phyloP scores from a whole-genome alignment of 2,888 invertebrate genomes.

The Sphaerophoria taeniata region DNA sequence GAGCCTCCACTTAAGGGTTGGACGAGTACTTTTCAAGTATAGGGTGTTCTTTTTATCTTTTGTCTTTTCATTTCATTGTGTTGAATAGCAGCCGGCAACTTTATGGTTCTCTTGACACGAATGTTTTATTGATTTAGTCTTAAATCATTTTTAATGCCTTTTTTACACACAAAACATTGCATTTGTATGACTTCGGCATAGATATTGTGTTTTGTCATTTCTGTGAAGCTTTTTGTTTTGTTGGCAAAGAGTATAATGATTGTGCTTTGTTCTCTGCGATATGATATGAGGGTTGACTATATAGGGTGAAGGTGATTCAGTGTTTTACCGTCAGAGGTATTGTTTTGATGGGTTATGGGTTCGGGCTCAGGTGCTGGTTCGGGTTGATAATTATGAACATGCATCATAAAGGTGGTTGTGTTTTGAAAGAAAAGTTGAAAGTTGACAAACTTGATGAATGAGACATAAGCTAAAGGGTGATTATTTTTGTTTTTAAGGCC shows the following conservation, averaged over 20 bases:
- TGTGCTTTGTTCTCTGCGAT: not conserved
- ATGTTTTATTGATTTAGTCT: conserved; percentile 35
- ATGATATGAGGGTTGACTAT: not conserved
- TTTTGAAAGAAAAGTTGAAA: not conserved
- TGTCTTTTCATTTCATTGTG: not conserved
- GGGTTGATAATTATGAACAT: not conserved
- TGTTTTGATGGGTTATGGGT: conserved; percentile 7
- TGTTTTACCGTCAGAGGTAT: not conserved
- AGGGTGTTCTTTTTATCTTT: not conserved
- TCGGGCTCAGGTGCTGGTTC: too few species aligned
- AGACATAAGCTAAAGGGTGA: too few species aligned
- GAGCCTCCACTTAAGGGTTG: conserved; percentile 20
- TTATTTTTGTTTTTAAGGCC: too few species aligned
- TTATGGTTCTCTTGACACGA: conserved; percentile 39
- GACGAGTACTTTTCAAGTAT: conserved; percentile 13
- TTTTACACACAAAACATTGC: conserved; percentile 15
- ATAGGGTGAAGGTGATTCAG: not conserved
- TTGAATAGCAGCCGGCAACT: conserved; percentile 8
- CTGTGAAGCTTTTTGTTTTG: conserved; percentile 27
- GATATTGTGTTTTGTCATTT: conserved; percentile 36
- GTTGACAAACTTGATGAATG: not conserved
- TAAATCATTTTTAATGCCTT: conserved; percentile 1
- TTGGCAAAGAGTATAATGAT: conserved; percentile 32
- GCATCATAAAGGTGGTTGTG: not conserved
- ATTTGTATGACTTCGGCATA: conserved; percentile 35